phyloP scores from a whole-genome alignment of 2,888 invertebrate genomes.

The Drosophila neotestacea region DNA sequence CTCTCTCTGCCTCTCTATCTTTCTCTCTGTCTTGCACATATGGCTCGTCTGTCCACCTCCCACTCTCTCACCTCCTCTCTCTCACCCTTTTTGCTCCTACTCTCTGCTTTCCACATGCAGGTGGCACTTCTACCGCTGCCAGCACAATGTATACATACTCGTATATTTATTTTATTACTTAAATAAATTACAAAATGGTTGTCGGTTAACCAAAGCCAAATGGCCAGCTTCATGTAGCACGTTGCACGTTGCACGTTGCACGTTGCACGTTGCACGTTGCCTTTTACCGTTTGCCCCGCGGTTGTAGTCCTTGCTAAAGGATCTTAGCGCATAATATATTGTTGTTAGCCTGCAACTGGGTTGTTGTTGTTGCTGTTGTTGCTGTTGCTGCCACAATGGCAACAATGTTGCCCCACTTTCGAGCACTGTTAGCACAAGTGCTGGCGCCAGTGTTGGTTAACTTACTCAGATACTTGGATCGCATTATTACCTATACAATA shows the following conservation, averaged over 20 bases:
- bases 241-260: not conserved
- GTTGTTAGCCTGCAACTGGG: slow-evolving; percentile 35
- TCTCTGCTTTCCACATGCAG: slow-evolving; percentile 9
- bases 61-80: not conserved
- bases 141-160: slow-evolving; percentile 52
- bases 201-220: slow-evolving; percentile 79
- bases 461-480: not conserved
- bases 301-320: slow-evolving; percentile 48
- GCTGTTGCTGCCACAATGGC: slow-evolving; percentile 7
- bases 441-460: slow-evolving; percentile 14
- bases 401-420: slow-evolving; percentile 21
- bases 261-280: not conserved
- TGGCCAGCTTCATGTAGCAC: slow-evolving; percentile 49
- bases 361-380: not conserved
- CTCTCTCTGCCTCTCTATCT: not conserved
- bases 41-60: not conserved
- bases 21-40: not conserved
- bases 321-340: slow-evolving; percentile 76
- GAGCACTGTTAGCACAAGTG: slow-evolving; percentile 1
- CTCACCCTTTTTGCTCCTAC: not conserved
- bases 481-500: not conserved
- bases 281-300: slow-evolving; percentile 7
- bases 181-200: slow-evolving; percentile 79
- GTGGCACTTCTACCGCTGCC: slow-evolving; percentile 4
- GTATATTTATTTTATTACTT: slow-evolving; percentile 80